These are phyloP conservation scores for Scomber japonicus DNA, from an alignment of 2,113 vertebrate genomes.

Conservation along the genomic window DNA sequence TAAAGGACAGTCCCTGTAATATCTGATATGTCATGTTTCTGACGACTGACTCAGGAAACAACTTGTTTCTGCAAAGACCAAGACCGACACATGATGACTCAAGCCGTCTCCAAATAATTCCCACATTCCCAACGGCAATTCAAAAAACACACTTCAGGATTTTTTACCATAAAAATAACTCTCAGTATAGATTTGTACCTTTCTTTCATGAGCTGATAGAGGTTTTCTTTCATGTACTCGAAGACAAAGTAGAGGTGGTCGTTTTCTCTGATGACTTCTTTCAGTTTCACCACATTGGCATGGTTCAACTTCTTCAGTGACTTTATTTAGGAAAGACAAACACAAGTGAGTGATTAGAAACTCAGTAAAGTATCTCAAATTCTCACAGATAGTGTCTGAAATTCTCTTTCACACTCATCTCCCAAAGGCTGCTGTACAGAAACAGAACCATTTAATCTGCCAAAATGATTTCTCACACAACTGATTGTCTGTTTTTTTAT, in stretches of 20 bases:
- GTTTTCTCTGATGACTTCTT: constrained; percentile 95
- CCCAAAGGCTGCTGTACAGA: too few species aligned
- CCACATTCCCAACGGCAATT: constrained; percentile 7
- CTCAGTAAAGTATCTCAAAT: constrained; percentile 3
- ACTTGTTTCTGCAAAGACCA: constrained; percentile 90
- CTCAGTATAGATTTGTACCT: constrained; percentile 80
- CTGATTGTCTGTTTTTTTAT: too few species aligned
- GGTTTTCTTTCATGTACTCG: constrained; percentile 97
- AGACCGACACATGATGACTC: constrained; percentile 61
- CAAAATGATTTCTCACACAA: too few species aligned
- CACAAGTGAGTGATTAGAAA: background rate
- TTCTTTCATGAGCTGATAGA: constrained; percentile 95
- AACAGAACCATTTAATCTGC: too few species aligned
- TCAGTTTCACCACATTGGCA: constrained; percentile 93
- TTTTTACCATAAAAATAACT: background rate
- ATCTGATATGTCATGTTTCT: constrained; percentile 96
- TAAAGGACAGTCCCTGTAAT: constrained; percentile 93
- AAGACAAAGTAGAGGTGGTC: constrained; percentile 95
- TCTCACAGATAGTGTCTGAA: background rate
- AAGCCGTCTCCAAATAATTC: constrained; percentile 37
- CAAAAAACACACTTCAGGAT: background rate
- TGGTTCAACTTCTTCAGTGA: constrained; percentile 96
- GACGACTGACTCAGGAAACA: constrained; percentile 94
- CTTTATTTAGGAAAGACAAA: constrained; percentile 71
- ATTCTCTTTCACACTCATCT: too few species aligned